Evolutionary conservation across 2,797 vertebrate species (phyloP).

Genomic region (Sebastes diaconus): DNA sequence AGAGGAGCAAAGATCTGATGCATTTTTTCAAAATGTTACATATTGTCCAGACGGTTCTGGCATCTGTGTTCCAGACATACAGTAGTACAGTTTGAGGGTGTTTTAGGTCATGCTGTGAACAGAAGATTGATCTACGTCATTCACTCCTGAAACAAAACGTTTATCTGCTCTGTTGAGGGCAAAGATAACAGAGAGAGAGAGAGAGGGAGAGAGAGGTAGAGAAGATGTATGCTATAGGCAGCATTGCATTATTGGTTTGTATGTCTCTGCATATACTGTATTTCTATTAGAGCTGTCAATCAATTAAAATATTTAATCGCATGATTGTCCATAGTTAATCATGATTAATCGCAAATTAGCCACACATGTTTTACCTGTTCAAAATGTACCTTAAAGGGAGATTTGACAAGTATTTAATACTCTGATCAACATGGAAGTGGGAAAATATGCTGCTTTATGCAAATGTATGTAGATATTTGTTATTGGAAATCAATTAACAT

Average conservation of each 20-base stretch:
- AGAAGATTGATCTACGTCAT: neutral
- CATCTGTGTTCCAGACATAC: constrained; percentile 34
- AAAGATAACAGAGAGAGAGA: neutral
- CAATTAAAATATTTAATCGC: neutral
- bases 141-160: neutral
- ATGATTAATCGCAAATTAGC: neutral
- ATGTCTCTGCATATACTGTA: neutral
- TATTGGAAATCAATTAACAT: neutral
- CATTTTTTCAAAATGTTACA: neutral
- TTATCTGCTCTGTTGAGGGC: neutral
- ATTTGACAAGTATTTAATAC: neutral
- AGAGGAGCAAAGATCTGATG: neutral
- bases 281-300: neutral
- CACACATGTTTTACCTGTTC: neutral
- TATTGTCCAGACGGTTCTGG: neutral
- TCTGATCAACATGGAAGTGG: neutral
- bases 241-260: neutral
- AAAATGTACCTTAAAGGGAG: neutral
- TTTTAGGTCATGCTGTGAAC: neutral
- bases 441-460: neutral
- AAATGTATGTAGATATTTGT: neutral
- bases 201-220: too few species aligned
- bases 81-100: neutral
- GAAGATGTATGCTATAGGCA: neutral
- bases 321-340: neutral